Conservation (phyloP, 2,888 invertebrate genomes). For the Athalia cordata region DNA sequence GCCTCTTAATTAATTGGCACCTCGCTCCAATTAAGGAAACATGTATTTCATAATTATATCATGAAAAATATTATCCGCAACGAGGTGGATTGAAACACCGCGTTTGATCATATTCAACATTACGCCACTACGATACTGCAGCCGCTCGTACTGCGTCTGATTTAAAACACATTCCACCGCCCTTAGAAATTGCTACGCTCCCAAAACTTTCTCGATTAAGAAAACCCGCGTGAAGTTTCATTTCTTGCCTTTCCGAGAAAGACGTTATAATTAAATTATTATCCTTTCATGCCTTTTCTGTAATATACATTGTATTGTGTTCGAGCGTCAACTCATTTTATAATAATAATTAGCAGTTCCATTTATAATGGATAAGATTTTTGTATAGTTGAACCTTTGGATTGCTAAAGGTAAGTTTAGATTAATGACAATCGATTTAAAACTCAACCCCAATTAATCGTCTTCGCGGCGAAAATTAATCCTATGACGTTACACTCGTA, state of each 20-base stretch:
- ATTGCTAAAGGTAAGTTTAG: no score
- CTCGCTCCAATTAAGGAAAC: background rate
- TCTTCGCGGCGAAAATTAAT: no score
- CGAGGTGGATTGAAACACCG: no score
- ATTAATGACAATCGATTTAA: no score
- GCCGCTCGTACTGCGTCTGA: background rate
- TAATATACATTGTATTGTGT: background rate
- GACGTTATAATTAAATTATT: slow-evolving; percentile 12
- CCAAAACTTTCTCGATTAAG: slow-evolving; percentile 13
- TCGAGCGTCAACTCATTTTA: background rate
- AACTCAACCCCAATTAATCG: no score
- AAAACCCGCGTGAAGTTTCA: background rate
- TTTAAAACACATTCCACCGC: background rate
- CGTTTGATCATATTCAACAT: no score
- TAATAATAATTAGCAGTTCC: background rate
- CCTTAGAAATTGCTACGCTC: background rate
- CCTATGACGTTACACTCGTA: background rate
- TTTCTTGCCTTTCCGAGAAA: background rate
- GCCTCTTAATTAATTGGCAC: background rate
- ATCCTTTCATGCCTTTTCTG: background rate
- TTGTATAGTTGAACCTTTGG: no score
- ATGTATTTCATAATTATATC: background rate
- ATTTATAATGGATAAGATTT: no score
- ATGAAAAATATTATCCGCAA: no score
- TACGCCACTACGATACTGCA: background rate